phyloP scores from a whole-genome alignment of 2,113 vertebrate genomes.

The Morphnarchus princeps region DNA sequence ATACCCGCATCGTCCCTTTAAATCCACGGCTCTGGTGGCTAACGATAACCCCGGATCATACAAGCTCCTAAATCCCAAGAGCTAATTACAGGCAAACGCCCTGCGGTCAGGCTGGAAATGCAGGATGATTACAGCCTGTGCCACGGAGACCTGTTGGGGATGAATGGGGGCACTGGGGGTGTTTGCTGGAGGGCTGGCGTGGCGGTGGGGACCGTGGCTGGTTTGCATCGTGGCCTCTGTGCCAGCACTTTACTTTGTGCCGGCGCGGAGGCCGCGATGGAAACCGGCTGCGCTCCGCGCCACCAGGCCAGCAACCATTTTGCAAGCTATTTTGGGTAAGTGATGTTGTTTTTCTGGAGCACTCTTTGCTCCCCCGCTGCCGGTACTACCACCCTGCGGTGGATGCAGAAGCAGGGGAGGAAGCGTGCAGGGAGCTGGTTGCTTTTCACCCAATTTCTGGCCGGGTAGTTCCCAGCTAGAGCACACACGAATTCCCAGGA shows the following conservation, averaged over 20 bases:
- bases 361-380: neutral
- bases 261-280: accelerated
- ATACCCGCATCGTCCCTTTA: neutral
- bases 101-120: neutral
- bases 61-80: slow-evolving; percentile 14
- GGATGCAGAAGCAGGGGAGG: neutral
- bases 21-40: neutral
- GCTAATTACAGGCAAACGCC: neutral
- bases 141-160: neutral
- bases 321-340: neutral
- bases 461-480: neutral
- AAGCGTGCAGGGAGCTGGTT: neutral
- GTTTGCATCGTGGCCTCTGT: neutral
- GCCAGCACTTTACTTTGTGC: no score
- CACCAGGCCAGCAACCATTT: neutral
- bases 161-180: neutral
- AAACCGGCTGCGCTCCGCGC: accelerated
- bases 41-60: neutral
- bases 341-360: neutral
- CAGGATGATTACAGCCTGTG: neutral
- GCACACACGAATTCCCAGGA: neutral
- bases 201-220: accelerated
- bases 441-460: neutral
- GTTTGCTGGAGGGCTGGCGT: neutral
- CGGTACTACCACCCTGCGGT: accelerated